phyloP scores from a whole-genome alignment of 1,140 invertebrate species.

The Eufriesea mexicana region DNA sequence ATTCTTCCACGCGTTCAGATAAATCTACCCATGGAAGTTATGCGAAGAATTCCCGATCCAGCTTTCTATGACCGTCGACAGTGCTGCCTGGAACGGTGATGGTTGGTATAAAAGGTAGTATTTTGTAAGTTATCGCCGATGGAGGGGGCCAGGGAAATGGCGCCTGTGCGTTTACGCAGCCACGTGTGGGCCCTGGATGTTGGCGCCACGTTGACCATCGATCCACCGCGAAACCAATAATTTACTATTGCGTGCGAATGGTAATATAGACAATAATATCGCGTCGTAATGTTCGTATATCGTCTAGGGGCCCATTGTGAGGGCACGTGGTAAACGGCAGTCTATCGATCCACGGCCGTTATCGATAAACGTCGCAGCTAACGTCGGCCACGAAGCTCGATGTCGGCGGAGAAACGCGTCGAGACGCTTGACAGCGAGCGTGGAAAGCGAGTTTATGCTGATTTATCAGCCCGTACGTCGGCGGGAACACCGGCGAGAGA shows the following conservation, averaged over 20 bases:
- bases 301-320: slow-evolving; percentile 47
- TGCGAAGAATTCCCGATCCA: not conserved
- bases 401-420: slow-evolving; percentile 9
- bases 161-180: slow-evolving; percentile 51
- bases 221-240: slow-evolving; percentile 54
- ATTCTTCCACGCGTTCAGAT: not conserved
- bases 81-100: not conserved
- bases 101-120: slow-evolving; percentile 8
- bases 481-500: not conserved
- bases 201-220: slow-evolving; percentile 58
- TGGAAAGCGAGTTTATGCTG: slow-evolving; percentile 28
- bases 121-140: slow-evolving; percentile 48
- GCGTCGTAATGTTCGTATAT: slow-evolving; percentile 49
- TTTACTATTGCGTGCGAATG: slow-evolving; percentile 49
- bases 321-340: slow-evolving; percentile 27
- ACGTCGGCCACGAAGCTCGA: slow-evolving; percentile 22
- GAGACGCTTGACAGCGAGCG: slow-evolving; percentile 23
- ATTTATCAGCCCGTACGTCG: slow-evolving; percentile 34
- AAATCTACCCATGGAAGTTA: not conserved
- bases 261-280: slow-evolving; percentile 65
- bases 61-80: not conserved
- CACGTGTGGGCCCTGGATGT: slow-evolving; percentile 35
- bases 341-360: slow-evolving; percentile 50
- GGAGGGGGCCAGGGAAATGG: slow-evolving; percentile 31
- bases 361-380: slow-evolving; percentile 36